Evolutionary conservation across 2,797 vertebrate genomes (phyloP), one percentile per base, ranked within the genome.

Genomic region (Cryptoprocta ferox): DNA sequence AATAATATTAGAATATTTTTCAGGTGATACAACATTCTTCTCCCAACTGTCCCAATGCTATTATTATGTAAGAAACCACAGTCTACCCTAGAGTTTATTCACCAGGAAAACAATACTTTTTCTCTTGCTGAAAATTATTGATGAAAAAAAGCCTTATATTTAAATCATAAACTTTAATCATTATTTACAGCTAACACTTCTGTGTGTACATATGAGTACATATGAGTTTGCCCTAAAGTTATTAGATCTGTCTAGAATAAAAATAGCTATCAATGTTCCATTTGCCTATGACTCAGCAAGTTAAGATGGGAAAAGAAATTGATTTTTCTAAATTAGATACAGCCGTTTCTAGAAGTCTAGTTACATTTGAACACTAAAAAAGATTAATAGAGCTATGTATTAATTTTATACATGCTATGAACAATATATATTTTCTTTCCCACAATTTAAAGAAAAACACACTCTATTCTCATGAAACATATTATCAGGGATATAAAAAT

Each of bases 141-240:
- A 30, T 16, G 32, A n/a, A 75, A 79, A 66, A 86, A 6, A 63
- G 19, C 7, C 61, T 78, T 65, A 35, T 6, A 63, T 50, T 78
- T 78, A 96, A 91, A 81, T 61, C 24, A n/a, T 59, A 87, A 86
- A 81, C 37, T 75, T 68, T 75, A 90, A 81, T 89, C 28, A 70
- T 53, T 39, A 70, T 16, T 32, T 32, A 21, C 10, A 87, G 21
- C 32, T 91, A 91, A 94, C 70, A 50, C 28, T 78, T 71, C 63
- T 82, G 7, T 82, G 35, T 76, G 1, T 82, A 86, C 14, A 80
- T 42, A 78, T 35, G 65, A 89, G n/a, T 84, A 59, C 32, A 59
- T 30, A 75, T 18, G 42, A 80, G 6, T n/a, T 81, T 75, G 61
- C 37, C 18, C 42, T 42, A 83, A 66, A 83, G 84, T 79, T 93